Conservation (phyloP, 1,140 invertebrate genomes). For the Pantala flavescens region DNA sequence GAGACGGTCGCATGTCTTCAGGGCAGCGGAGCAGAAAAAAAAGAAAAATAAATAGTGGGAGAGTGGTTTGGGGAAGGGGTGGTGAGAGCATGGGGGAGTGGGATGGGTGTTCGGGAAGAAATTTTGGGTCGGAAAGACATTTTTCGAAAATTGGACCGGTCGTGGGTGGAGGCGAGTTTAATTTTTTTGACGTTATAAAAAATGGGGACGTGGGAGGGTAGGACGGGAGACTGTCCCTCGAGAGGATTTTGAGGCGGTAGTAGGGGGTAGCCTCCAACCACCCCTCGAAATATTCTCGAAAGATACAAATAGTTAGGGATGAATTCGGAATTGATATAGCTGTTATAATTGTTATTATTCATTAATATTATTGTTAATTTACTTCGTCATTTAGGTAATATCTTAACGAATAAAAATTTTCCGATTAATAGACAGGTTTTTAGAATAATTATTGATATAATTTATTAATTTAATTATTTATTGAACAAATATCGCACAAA, state of each 20-base stretch:
- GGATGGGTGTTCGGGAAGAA: neutral
- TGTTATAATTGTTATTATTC: too few species aligned
- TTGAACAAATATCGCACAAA: too few species aligned
- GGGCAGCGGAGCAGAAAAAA: neutral
- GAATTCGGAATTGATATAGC: too few species aligned
- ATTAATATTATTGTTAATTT: too few species aligned
- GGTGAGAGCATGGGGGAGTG: neutral
- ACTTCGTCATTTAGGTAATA: too few species aligned
- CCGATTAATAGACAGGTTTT: too few species aligned
- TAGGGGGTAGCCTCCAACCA: neutral
- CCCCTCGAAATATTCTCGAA: neutral
- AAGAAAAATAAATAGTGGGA: neutral
- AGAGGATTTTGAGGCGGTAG: neutral
- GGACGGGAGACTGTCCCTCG: neutral
- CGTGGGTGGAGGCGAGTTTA: neutral
- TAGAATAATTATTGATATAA: too few species aligned
- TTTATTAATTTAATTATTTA: too few species aligned
- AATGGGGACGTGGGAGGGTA: neutral
- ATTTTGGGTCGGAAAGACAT: neutral
- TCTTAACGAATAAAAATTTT: too few species aligned
- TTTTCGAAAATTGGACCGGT: neutral
- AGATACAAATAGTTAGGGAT: neutral
- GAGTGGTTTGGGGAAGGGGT: neutral
- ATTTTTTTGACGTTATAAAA: conserved; percentile 2
- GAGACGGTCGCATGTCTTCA: neutral